A percentile compares a stretch with the other conserved stretches of the same genome.
Evolutionary conservation across 92 coral and sea anemone genomes (phyloP).

Genomic region (Scolanthus callimorphus): DNA sequence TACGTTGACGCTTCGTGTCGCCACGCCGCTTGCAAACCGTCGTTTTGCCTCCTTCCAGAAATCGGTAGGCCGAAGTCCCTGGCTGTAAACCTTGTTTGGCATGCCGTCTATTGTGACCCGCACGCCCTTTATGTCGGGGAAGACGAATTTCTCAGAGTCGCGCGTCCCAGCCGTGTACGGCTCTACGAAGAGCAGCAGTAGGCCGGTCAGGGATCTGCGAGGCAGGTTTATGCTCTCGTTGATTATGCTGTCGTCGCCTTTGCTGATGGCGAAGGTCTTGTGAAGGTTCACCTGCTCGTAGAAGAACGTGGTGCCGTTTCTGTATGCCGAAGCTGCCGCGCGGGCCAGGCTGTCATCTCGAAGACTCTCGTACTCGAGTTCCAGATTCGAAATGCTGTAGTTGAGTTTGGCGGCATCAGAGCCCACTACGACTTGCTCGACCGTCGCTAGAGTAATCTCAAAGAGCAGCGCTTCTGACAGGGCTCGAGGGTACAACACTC

Average conservation of each 20-base stretch:
- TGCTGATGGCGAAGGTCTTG: constrained; percentile 11
- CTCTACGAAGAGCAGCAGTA: constrained; percentile 17
- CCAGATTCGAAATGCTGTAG: constrained; percentile 19
- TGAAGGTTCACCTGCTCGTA: constrained; percentile 16
- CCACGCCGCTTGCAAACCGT: no score
- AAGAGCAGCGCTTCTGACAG: constrained; percentile 9
- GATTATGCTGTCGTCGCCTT: constrained; percentile 8
- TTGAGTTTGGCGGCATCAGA: constrained; percentile 4
- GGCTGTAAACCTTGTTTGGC: constrained; percentile 30
- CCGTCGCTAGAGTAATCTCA: constrained; percentile 17
- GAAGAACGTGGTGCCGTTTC: constrained; percentile 6
- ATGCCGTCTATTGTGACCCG: constrained; percentile 14
- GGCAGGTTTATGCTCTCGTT: constrained; percentile 16
- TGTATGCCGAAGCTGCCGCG: constrained; percentile 1
- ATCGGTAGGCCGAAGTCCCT: constrained; percentile 2
- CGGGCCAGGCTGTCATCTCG: constrained; percentile 6
- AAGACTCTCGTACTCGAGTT: constrained; percentile 24
- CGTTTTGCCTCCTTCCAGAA: constrained; percentile 14
- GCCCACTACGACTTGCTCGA: not conserved
- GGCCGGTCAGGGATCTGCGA: constrained; percentile 9
- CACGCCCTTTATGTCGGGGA: constrained; percentile 21
- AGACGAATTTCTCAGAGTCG: constrained; percentile 12
- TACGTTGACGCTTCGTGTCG: no score
- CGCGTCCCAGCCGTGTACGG: constrained; percentile 7
- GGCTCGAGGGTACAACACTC: constrained; percentile 26